Percentiles rank a stretch among this genome's conserved stretches.
phyloP scores from a whole-genome alignment of 2,888 invertebrate species.

The Drosophila nr. perissopoda region DNA sequence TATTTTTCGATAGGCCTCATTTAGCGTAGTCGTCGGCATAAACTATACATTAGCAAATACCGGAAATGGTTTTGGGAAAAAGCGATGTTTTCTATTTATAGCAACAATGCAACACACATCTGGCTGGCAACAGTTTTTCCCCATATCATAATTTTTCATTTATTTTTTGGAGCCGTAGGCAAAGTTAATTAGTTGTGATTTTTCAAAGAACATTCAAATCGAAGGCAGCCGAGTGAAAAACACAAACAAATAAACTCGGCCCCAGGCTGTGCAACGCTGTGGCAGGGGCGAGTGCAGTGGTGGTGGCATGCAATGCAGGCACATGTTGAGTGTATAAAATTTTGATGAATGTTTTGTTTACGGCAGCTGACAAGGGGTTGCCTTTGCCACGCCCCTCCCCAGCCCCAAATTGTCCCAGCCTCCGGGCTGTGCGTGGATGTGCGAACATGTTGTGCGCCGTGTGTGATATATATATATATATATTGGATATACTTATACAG shows the following conservation, averaged over 20 bases:
- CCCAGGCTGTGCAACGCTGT: conserved; percentile 19
- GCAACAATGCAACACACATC: conserved; percentile 65
- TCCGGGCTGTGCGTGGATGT: conserved; percentile 12
- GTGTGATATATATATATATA: not conserved
- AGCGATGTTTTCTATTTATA: conserved; percentile 49
- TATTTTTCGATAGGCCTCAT: conserved; percentile 52
- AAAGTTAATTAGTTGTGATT: conserved; percentile 86
- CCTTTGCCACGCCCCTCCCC: conserved; percentile 26
- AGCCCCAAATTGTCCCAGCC: conserved; percentile 1
- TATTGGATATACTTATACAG: not conserved
- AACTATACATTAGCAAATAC: conserved; percentile 55
- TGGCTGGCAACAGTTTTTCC: conserved; percentile 44
- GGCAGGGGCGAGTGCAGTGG: not conserved
- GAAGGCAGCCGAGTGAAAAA: conserved; percentile 45
- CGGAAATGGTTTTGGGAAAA: conserved; percentile 41
- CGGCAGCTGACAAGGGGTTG: conserved; percentile 60
- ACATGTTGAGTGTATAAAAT: conserved; percentile 79
- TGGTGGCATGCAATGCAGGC: conserved; percentile 34
- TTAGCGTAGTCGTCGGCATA: conserved; percentile 42
- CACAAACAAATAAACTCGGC: conserved; percentile 46
- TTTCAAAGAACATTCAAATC: conserved; percentile 76
- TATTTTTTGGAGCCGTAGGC: conserved; percentile 40
- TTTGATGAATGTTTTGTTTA: conserved; percentile 79
- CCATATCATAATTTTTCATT: conserved; percentile 36
- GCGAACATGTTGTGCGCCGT: conserved; percentile 36